A percentile compares a stretch with the other conserved stretches of the same genome.
phyloP scores from a whole-genome alignment of 1,140 invertebrate species.

The Orius insidiosus region DNA sequence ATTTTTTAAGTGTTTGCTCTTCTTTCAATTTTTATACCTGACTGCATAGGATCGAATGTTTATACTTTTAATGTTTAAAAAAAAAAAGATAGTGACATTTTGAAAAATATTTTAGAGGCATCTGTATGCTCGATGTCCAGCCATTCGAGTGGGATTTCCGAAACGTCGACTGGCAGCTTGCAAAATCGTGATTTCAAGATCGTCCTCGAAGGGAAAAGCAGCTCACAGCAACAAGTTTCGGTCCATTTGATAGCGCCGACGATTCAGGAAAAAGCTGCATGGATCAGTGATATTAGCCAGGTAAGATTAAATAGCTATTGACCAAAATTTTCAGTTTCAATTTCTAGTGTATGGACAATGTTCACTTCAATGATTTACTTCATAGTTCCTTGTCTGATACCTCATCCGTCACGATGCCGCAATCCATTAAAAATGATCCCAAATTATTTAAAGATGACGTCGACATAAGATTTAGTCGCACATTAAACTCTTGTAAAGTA shows the following conservation, averaged over 20 bases:
- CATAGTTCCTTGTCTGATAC: slow-evolving; percentile 57
- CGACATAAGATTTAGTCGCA: slow-evolving; percentile 78
- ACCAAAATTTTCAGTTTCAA: not conserved
- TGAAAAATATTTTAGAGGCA: slow-evolving; percentile 28
- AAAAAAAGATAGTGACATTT: no score
- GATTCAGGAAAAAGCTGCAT: slow-evolving; percentile 79
- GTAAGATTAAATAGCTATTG: slow-evolving; percentile 29
- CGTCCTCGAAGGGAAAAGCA: slow-evolving; percentile 51
- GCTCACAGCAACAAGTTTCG: slow-evolving; percentile 34
- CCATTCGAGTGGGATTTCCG: slow-evolving; percentile 37
- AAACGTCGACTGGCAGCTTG: slow-evolving; percentile 31
- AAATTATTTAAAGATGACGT: slow-evolving; percentile 84
- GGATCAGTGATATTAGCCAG: slow-evolving; percentile 83
- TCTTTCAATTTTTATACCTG: no score
- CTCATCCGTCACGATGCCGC: slow-evolving; percentile 69
- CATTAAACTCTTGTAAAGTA: slow-evolving; percentile 80
- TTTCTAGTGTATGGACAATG: slow-evolving; percentile 81
- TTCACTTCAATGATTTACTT: slow-evolving; percentile 76
- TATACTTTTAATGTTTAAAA: no score
- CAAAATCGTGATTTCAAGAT: slow-evolving; percentile 81
- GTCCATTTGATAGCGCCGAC: slow-evolving; percentile 68
- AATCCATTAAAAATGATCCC: slow-evolving; percentile 69
- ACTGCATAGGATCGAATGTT: no score
- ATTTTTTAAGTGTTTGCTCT: no score
- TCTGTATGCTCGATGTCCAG: slow-evolving; percentile 38